These are phyloP conservation scores for Lissocephala sabroskyi DNA, from an alignment of 2,888 invertebrate genomes.

Conservation along the genomic window DNA sequence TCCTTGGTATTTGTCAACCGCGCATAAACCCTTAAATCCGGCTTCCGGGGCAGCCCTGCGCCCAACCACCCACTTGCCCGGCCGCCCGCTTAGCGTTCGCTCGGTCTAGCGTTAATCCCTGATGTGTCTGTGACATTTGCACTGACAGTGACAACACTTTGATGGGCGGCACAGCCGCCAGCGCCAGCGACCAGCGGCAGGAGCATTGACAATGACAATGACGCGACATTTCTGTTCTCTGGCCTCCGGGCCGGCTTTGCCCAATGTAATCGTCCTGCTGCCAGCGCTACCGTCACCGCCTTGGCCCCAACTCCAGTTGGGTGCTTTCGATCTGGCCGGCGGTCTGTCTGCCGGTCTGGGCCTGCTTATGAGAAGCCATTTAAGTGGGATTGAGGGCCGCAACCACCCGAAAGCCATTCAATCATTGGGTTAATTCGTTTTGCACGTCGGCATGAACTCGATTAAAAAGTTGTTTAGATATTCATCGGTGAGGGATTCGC, in stretches of 20 bases:
- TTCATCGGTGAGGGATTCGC: too few relatives aligned
- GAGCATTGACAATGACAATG: slow-evolving; percentile 36
- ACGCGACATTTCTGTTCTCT: slow-evolving; percentile 33
- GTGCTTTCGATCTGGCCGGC: too few relatives aligned
- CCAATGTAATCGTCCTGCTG: too few relatives aligned
- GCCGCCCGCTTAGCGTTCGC: too few relatives aligned
- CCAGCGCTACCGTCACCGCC: too few relatives aligned
- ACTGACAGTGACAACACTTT: slow-evolving; percentile 72
- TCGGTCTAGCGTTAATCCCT: slow-evolving; percentile 68
- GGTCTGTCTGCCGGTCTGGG: not conserved
- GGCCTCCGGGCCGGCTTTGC: too few relatives aligned
- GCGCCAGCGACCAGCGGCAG: slow-evolving; percentile 21
- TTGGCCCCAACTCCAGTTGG: too few relatives aligned
- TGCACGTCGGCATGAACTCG: slow-evolving; percentile 31
- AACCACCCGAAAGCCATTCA: slow-evolving; percentile 17
- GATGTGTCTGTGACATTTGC: slow-evolving; percentile 71
- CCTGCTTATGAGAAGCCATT: slow-evolving; percentile 32
- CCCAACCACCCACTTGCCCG: not conserved
- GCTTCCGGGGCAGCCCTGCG: slow-evolving; percentile 34
- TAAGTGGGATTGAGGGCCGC: slow-evolving; percentile 25
- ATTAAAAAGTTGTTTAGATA: slow-evolving; percentile 36
- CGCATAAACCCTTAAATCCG: slow-evolving; percentile 63
- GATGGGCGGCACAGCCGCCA: slow-evolving; percentile 51
- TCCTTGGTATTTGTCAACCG: slow-evolving; percentile 50
- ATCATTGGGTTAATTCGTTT: slow-evolving; percentile 33